phyloP scores from a whole-genome alignment of 92 coral and sea anemone species.

The Palythoa heliodiscus region DNA sequence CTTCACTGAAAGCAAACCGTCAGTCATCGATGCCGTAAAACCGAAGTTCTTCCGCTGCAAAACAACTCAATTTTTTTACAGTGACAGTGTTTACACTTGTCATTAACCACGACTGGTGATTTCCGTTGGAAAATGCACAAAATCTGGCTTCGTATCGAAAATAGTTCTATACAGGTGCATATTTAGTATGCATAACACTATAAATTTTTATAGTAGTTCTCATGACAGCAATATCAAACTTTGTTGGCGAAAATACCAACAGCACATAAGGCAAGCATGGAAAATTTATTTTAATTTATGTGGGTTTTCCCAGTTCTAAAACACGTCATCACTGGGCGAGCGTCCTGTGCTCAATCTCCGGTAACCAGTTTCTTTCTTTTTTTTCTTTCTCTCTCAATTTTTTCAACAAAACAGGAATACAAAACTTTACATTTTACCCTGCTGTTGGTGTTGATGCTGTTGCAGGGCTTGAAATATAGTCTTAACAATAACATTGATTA shows the following conservation, averaged over 20 bases:
- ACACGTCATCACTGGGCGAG: conserved; percentile 20
- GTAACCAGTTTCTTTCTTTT: no score
- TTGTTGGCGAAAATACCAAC: neutral
- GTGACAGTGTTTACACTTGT: no score
- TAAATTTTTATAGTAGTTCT: neutral
- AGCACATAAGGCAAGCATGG: neutral
- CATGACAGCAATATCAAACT: neutral
- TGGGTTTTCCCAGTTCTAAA: conserved; percentile 19
- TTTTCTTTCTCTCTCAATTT: no score
- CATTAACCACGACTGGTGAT: no score
- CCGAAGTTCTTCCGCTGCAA: no score
- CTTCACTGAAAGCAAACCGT: neutral
- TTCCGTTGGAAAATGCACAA: neutral
- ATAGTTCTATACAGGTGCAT: neutral
- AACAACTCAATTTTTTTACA: no score
- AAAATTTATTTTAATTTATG: neutral
- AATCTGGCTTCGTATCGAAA: neutral
- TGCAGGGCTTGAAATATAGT: no score
- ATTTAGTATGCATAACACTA: neutral
- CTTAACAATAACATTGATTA: no score
- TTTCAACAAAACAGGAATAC: no score
- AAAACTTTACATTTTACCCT: no score
- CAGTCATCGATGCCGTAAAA: neutral
- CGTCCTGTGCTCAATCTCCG: neutral
- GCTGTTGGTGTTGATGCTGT: no score